These are phyloP conservation scores for Scaptomyza graminum DNA, from an alignment of 1,140 invertebrate genomes.

Conservation along the genomic window DNA sequence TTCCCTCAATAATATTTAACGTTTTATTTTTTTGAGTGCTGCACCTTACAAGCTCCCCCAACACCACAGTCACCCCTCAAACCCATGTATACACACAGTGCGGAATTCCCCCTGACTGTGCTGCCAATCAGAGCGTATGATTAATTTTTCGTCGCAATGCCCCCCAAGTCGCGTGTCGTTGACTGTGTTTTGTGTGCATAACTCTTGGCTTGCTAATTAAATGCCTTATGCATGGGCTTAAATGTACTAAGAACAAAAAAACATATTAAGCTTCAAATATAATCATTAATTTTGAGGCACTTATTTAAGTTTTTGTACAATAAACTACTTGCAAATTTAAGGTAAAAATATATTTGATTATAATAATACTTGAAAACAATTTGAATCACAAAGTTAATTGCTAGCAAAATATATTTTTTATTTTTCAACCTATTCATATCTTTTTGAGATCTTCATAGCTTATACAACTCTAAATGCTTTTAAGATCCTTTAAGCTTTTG, in stretches of 20 bases:
- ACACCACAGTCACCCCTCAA: background rate
- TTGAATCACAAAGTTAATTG: too few species aligned
- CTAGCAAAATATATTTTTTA: too few species aligned
- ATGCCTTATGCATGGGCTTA: background rate
- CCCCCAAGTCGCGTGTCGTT: background rate
- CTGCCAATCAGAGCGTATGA: slow-evolving; percentile 78
- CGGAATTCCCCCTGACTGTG: slow-evolving; percentile 60
- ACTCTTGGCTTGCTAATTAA: background rate
- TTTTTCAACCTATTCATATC: too few species aligned
- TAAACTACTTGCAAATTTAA: too few species aligned
- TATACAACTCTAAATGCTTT: too few species aligned
- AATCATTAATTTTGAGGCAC: background rate
- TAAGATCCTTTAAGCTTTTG: too few species aligned
- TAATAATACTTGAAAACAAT: too few species aligned
- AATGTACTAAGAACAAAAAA: background rate
- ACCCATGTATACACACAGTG: too few species aligned
- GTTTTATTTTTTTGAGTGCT: slow-evolving; percentile 46
- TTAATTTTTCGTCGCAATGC: slow-evolving; percentile 69
- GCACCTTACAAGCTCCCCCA: background rate
- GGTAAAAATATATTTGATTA: too few species aligned
- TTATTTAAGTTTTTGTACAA: background rate
- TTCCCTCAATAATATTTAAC: slow-evolving; percentile 72
- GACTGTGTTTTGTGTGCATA: background rate
- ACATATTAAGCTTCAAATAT: background rate
- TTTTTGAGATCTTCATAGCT: too few species aligned